Conservation (phyloP, 2,797 vertebrate genomes). For the Aplochiton taeniatus region DNA sequence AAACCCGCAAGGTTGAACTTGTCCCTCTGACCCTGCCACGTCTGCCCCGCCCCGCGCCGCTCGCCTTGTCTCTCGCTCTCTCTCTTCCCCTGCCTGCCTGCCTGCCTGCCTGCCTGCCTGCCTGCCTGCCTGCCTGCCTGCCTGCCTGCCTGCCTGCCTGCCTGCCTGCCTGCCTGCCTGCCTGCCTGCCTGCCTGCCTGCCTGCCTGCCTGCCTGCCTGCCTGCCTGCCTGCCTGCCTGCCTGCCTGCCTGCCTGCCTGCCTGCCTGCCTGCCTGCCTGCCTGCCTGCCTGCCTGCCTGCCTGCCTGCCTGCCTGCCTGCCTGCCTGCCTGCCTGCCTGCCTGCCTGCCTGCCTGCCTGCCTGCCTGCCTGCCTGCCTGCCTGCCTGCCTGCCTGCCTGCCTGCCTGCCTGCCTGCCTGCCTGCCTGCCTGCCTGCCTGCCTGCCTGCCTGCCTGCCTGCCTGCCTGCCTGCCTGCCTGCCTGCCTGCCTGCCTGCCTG, state of each 20-base stretch:
- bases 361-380: constrained; percentile 9
- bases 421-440: constrained; percentile 3
- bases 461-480: constrained; percentile 11
- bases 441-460: neutral
- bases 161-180: constrained; percentile 1
- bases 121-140: neutral
- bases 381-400: neutral
- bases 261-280: constrained; percentile 3
- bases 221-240: neutral
- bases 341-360: neutral
- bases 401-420: constrained; percentile 7
- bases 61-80: neutral
- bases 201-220: constrained; percentile 9
- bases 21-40: constrained; percentile 23
- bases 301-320: constrained; percentile 11
- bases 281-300: neutral
- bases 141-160: constrained; percentile 11
- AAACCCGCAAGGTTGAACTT: neutral
- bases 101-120: constrained; percentile 1
- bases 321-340: constrained; percentile 1
- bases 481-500: constrained; percentile 1
- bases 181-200: neutral
- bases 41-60: neutral
- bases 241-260: constrained; percentile 7
- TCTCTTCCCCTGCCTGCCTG: constrained; percentile 4